Percentiles rank a stretch among this genome's conserved stretches.
phyloP scores from a whole-genome alignment of 2,797 vertebrate genomes.

The Garrulus glandarius region DNA sequence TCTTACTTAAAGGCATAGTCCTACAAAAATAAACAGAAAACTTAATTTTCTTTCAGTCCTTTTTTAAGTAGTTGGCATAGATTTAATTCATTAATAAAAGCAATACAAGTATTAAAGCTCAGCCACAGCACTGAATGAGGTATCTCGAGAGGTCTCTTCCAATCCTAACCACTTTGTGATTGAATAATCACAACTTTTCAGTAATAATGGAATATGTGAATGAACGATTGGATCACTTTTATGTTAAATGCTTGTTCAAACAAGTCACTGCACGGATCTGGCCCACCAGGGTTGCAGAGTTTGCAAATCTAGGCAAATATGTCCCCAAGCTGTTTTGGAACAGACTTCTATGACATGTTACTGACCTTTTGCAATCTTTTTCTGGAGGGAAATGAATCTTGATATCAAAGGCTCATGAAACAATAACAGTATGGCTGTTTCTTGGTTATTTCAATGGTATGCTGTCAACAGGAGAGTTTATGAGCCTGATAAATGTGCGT shows the following conservation, averaged over 20 bases:
- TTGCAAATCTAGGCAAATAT: neutral
- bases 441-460: constrained; percentile 51
- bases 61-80: neutral
- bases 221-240: neutral
- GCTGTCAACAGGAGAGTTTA: constrained; percentile 61
- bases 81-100: neutral
- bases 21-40: neutral
- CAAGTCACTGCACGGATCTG: neutral
- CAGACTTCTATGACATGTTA: neutral
- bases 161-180: neutral
- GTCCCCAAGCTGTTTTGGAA: neutral
- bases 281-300: neutral
- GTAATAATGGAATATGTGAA: neutral
- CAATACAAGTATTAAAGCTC: neutral
- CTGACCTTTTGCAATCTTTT: constrained; percentile 67
- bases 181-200: neutral
- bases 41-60: neutral
- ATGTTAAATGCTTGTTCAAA: neutral
- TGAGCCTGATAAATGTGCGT: constrained; percentile 71
- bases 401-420: constrained; percentile 58
- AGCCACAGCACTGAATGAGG: neutral
- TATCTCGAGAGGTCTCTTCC: neutral
- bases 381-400: constrained; percentile 57
- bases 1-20: neutral
- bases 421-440: constrained; percentile 57